Evolutionary conservation across 2,113 vertebrate species (phyloP).

Genomic region (Cichladusa arquata): DNA sequence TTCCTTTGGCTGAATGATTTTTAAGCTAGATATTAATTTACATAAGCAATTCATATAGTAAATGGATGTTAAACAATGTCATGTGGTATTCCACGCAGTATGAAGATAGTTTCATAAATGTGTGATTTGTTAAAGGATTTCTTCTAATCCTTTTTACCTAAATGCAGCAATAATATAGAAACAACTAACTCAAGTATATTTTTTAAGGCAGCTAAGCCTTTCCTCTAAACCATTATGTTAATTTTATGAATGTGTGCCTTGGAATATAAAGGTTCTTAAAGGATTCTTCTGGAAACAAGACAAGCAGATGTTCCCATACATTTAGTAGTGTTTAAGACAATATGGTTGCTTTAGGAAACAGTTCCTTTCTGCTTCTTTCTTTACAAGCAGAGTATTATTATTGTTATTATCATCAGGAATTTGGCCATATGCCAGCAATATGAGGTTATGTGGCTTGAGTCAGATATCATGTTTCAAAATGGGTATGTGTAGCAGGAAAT

Average conservation of each 20-base stretch:
- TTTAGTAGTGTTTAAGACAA: not conserved
- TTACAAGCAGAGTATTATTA: not conserved
- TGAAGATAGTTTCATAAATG: not conserved
- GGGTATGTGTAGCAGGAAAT: not conserved
- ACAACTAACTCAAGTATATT: not conserved
- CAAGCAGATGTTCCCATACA: not conserved
- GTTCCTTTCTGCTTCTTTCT: not conserved
- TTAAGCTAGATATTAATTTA: constrained; percentile 4
- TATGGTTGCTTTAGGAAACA: not conserved
- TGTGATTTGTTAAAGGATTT: not conserved
- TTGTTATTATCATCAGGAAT: not conserved
- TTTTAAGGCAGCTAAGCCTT: not conserved
- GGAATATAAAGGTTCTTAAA: not conserved
- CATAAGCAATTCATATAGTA: not conserved
- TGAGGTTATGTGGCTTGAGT: not conserved
- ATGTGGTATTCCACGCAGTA: not conserved
- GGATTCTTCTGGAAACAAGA: not conserved
- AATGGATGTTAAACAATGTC: not conserved
- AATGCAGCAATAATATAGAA: not conserved
- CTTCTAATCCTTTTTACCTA: not conserved
- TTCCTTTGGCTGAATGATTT: not conserved
- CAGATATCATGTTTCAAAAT: not conserved
- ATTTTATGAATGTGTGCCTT: not conserved
- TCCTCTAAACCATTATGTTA: not conserved
- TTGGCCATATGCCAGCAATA: not conserved